Percentiles rank a stretch among this genome's conserved stretches.
Evolutionary conservation across 2,113 vertebrate species (phyloP).

Genomic region (Ictalurus furcatus): DNA sequence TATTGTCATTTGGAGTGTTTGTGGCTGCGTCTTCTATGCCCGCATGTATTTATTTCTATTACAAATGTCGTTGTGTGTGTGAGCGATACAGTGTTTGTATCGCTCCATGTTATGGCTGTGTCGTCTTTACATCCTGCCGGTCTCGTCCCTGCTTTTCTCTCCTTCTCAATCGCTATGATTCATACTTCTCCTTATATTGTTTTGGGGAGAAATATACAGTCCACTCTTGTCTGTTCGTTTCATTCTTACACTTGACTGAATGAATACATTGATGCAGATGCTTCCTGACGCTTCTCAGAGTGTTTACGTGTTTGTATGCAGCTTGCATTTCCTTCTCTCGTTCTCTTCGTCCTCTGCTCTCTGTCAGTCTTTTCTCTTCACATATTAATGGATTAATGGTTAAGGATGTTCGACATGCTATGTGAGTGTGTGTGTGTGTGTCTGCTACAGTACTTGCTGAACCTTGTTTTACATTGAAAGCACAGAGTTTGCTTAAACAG

Average conservation of each 20-base stretch:
- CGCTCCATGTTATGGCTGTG: slow-evolving; percentile 5
- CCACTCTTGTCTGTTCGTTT: slow-evolving; percentile 18
- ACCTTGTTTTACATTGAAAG: slow-evolving; percentile 28
- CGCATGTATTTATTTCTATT: slow-evolving; percentile 27
- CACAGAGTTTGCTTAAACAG: slow-evolving; percentile 47
- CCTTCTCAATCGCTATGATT: slow-evolving; percentile 56
- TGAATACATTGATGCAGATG: slow-evolving; percentile 49
- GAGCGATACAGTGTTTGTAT: slow-evolving; percentile 36
- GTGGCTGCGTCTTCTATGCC: slow-evolving; percentile 9
- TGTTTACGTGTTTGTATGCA: slow-evolving; percentile 40
- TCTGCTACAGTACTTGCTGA: slow-evolving; percentile 20
- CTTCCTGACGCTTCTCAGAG: slow-evolving; percentile 14
- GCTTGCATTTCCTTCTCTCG: slow-evolving; percentile 32
- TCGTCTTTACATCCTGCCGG: slow-evolving; percentile 10
- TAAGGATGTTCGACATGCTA: slow-evolving; percentile 32
- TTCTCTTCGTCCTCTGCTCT: slow-evolving; percentile 34
- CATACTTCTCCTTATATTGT: slow-evolving; percentile 55
- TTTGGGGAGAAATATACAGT: slow-evolving; percentile 35
- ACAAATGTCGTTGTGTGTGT: slow-evolving; percentile 15
- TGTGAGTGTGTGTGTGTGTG: background rate
- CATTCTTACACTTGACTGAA: slow-evolving; percentile 49
- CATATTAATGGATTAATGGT: slow-evolving; percentile 43
- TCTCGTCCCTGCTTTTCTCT: background rate
- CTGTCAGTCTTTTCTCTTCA: slow-evolving; percentile 36
- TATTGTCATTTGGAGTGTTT: slow-evolving; percentile 37